These are phyloP conservation scores for Tauraco hartlaubi DNA, from an alignment of 2,797 vertebrate species.

Conservation along the genomic window DNA sequence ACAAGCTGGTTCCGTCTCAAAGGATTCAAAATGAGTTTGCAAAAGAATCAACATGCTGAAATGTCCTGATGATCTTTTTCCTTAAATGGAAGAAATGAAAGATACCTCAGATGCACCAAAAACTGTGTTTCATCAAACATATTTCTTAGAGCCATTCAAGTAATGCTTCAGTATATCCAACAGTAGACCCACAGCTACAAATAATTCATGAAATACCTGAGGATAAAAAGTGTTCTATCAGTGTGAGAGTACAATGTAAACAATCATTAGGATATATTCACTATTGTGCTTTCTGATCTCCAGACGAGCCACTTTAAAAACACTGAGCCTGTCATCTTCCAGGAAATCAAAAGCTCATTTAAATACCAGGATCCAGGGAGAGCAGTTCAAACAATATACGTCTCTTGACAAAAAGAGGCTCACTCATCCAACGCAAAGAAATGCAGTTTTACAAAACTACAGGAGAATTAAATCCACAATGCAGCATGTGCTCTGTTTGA, in stretches of 20 bases:
- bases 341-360: conserved; percentile 35
- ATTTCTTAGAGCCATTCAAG: background rate
- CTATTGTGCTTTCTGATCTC: background rate
- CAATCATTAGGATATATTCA: conserved; percentile 18
- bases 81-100: background rate
- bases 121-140: background rate
- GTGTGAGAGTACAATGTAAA: background rate
- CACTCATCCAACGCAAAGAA: background rate
- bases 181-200: background rate
- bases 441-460: background rate
- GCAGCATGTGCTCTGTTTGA: conserved; percentile 52
- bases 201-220: background rate
- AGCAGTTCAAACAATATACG: background rate
- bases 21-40: background rate
- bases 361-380: background rate
- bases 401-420: background rate
- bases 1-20: background rate
- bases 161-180: background rate
- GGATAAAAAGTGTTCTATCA: background rate
- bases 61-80: background rate
- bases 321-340: background rate
- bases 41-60: background rate
- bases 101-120: background rate
- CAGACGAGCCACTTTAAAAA: background rate
- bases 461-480: conserved; percentile 53